phyloP scores from a whole-genome alignment of 92 coral and sea anemone genomes.

The Zoanthus sociatus region DNA sequence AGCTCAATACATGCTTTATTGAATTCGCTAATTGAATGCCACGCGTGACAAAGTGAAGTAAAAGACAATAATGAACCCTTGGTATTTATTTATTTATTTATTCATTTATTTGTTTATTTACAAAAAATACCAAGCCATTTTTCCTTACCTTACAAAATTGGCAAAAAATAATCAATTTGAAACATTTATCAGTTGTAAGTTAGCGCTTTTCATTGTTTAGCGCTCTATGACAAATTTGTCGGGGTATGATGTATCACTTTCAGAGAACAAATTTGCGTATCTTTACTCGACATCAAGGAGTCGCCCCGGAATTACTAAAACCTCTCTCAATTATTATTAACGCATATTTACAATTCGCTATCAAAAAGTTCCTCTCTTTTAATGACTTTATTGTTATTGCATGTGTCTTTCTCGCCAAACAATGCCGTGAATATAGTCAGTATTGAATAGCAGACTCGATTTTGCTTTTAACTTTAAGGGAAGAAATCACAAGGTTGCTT shows the following conservation, averaged over 20 bases:
- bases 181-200: not conserved
- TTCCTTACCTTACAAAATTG: too few species aligned
- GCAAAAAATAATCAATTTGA: too few species aligned
- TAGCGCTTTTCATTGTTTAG: not conserved
- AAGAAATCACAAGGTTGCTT: not conserved
- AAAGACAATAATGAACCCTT: too few species aligned
- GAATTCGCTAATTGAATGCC: too few species aligned
- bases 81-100: too few species aligned
- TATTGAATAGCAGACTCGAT: not conserved
- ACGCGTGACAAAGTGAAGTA: too few species aligned
- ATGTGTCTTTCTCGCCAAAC: not conserved
- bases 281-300: constrained; percentile 31
- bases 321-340: not conserved
- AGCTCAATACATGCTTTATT: too few species aligned
- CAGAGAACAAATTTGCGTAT: not conserved
- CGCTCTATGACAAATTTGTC: too few species aligned
- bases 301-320: constrained; percentile 8
- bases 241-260: not conserved
- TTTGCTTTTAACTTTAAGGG: not conserved
- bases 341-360: constrained; percentile 1
- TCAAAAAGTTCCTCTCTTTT: not conserved
- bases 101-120: too few species aligned
- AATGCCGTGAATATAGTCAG: not conserved
- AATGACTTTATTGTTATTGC: not conserved
- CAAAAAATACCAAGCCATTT: too few species aligned